These are phyloP conservation scores for Macrostomum cliftonense DNA, from an alignment of 2,888 invertebrate species.

Conservation along the genomic window DNA sequence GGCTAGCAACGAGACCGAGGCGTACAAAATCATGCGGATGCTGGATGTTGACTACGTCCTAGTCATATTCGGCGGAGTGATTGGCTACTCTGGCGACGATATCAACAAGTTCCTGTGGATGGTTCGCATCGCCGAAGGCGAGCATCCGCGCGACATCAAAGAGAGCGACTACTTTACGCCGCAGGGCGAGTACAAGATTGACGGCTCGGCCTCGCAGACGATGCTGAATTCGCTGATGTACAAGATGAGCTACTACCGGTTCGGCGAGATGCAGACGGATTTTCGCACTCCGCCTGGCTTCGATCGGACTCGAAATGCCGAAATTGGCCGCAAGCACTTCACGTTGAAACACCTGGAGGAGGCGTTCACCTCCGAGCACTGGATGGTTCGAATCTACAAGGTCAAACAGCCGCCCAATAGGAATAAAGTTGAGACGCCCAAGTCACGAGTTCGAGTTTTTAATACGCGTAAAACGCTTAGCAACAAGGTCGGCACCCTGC, in stretches of 20 bases:
- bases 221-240: constrained; percentile 95
- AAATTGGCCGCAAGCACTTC: constrained; percentile 88
- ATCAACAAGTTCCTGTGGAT: constrained; percentile 99
- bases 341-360: constrained; percentile 82
- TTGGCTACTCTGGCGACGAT: constrained; percentile 95
- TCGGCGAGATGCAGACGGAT: constrained; percentile 63
- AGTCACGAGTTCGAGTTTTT: constrained; percentile 45
- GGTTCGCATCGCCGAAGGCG: constrained; percentile 98
- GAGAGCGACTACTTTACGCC: constrained; percentile 38
- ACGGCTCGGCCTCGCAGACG: constrained; percentile 76
- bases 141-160: constrained; percentile 78
- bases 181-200: constrained; percentile 83
- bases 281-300: constrained; percentile 72
- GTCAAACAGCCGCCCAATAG: constrained; percentile 84
- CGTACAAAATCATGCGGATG: constrained; percentile 87
- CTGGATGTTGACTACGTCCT: constrained; percentile 93
- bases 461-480: constrained; percentile 44
- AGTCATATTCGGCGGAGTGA: constrained; percentile 98
- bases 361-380: constrained; percentile 92
- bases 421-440: constrained; percentile 56
- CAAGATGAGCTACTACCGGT: constrained; percentile 82
- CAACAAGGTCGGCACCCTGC: constrained; percentile 70
- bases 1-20: constrained; percentile 92
- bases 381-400: constrained; percentile 85
- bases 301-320: constrained; percentile 78